Evolutionary conservation across 2,888 invertebrate genomes (phyloP).

Genomic region (Herminia tarsipennalis): DNA sequence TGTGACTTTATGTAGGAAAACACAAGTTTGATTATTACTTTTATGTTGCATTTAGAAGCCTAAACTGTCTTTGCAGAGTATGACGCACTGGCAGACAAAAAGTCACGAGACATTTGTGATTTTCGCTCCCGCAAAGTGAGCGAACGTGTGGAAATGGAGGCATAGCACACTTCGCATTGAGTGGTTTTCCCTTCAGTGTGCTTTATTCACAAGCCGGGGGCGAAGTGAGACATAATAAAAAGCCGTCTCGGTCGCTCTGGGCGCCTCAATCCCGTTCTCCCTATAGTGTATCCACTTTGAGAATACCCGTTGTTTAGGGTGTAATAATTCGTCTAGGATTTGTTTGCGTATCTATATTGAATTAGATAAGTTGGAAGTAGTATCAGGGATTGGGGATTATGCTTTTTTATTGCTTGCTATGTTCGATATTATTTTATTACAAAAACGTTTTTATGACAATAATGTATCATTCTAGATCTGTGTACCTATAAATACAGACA

Average conservation of each 20-base stretch:
- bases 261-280: conserved; percentile 46
- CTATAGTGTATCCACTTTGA: conserved; percentile 39
- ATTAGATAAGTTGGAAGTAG: conserved; percentile 19
- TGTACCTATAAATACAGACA: too few species aligned
- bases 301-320: conserved; percentile 41
- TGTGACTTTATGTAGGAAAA: background rate
- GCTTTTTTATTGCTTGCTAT: background rate
- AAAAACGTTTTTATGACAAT: too few species aligned
- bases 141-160: conserved; percentile 20
- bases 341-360: conserved; percentile 38
- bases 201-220: conserved; percentile 65
- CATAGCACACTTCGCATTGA: conserved; percentile 51
- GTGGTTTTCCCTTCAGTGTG: conserved; percentile 64
- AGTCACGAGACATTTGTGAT: background rate
- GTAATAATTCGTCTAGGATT: conserved; percentile 43
- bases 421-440: too few species aligned
- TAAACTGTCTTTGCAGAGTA: too few species aligned
- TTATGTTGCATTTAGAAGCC: background rate
- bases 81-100: too few species aligned
- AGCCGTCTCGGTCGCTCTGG: conserved; percentile 58
- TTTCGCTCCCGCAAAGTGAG: conserved; percentile 1
- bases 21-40: too few species aligned
- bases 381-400: background rate
- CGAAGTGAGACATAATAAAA: conserved; percentile 70
- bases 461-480: too few species aligned